These are phyloP conservation scores for Lacerta agilis DNA, from an alignment of 2,797 vertebrate species.

Conservation along the genomic window DNA sequence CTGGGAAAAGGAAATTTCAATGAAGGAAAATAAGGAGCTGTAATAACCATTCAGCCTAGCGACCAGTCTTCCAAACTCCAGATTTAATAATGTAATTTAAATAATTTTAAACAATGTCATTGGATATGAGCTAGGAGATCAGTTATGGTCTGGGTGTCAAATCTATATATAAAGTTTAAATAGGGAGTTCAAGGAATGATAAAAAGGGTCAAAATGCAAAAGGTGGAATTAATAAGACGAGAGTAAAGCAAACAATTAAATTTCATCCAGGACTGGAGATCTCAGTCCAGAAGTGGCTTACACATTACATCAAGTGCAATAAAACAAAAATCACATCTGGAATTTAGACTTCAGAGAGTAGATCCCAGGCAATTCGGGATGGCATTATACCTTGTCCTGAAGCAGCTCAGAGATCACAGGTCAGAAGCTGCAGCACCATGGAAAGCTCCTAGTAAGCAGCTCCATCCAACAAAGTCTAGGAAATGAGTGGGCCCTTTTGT, in stretches of 20 bases:
- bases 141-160: neutral
- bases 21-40: neutral
- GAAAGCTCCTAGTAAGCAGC: too few species aligned
- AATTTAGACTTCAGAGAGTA: too few species aligned
- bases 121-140: neutral
- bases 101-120: neutral
- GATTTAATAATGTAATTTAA: neutral
- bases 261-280: too few species aligned
- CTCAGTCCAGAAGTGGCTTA: too few species aligned
- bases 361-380: too few species aligned
- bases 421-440: too few species aligned
- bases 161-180: neutral
- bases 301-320: too few species aligned
- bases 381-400: too few species aligned
- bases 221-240: neutral
- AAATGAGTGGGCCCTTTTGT: neutral
- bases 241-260: too few species aligned
- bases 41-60: neutral
- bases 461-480: too few species aligned
- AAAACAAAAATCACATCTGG: too few species aligned
- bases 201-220: neutral
- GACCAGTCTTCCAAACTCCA: neutral
- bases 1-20: neutral
- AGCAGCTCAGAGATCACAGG: too few species aligned
- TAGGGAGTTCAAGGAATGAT: neutral